Evolutionary conservation across 2,888 invertebrate species (phyloP).

Genomic region (Melolontha melolontha): DNA sequence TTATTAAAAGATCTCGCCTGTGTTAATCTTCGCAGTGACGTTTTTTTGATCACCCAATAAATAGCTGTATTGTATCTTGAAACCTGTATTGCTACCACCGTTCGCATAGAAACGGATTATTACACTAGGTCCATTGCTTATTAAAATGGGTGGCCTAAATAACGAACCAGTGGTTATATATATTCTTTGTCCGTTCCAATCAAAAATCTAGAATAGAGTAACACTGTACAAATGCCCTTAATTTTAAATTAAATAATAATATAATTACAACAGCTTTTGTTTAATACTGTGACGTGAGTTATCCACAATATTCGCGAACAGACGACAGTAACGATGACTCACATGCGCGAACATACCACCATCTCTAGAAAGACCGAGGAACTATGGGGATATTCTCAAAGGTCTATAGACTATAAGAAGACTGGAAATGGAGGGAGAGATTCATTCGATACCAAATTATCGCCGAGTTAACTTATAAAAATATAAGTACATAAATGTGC

Average conservation of each 20-base stretch:
- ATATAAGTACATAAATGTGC: no score
- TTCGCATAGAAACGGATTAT: slow-evolving; percentile 77
- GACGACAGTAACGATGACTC: no score
- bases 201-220: slow-evolving; percentile 69
- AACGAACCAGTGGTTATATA: slow-evolving; percentile 75
- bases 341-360: no score
- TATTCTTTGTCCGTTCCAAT: slow-evolving; percentile 75
- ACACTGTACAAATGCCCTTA: slow-evolving; percentile 36
- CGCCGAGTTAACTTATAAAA: no score
- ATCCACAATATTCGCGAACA: no score
- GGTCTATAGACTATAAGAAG: no score
- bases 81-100: slow-evolving; percentile 75
- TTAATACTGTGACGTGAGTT: no score
- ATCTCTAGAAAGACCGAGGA: no score
- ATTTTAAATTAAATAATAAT: slow-evolving; percentile 3
- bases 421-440: no score
- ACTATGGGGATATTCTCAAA: no score
- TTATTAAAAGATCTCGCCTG: slow-evolving; percentile 27
- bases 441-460: no score
- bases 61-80: slow-evolving; percentile 73
- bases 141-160: slow-evolving; percentile 77
- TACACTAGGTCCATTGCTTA: slow-evolving; percentile 74
- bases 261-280: not conserved
- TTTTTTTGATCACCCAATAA: slow-evolving; percentile 52
- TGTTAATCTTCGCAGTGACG: slow-evolving; percentile 45